phyloP scores from a whole-genome alignment of 2,113 vertebrate genomes.

The Mobula birostris region DNA sequence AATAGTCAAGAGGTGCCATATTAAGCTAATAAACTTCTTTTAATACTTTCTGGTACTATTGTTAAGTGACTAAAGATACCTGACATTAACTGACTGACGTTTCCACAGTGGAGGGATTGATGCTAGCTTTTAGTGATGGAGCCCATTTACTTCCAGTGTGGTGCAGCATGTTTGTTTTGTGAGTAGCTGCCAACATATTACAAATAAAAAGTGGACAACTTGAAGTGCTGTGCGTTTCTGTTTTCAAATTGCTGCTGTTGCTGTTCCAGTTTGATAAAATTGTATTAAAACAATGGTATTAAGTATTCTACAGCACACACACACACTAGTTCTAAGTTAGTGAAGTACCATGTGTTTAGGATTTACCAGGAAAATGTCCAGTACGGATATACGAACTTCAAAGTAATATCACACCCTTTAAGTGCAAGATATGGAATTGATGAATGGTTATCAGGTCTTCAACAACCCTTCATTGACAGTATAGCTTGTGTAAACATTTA shows the following conservation, averaged over 20 bases:
- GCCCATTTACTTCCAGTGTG: neutral
- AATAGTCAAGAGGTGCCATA: neutral
- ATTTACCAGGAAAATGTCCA: neutral
- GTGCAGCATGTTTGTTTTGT: neutral
- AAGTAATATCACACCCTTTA: neutral
- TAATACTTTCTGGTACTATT: neutral
- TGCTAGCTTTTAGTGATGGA: neutral
- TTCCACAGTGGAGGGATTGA: neutral
- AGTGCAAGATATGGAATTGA: neutral
- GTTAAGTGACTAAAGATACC: neutral
- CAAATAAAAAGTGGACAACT: neutral
- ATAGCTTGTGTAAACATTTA: neutral
- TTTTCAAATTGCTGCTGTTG: neutral
- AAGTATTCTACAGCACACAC: neutral
- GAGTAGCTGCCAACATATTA: neutral
- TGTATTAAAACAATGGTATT: neutral
- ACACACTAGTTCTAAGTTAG: neutral
- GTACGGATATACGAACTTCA: neutral
- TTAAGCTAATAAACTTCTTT: neutral
- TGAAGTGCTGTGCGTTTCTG: neutral
- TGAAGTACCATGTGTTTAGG: neutral
- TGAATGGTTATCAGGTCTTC: neutral
- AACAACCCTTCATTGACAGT: neutral
- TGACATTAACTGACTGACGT: neutral
- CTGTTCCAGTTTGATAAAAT: neutral